phyloP scores from a whole-genome alignment of 2,113 vertebrate genomes.

The Aphyosemion australe region DNA sequence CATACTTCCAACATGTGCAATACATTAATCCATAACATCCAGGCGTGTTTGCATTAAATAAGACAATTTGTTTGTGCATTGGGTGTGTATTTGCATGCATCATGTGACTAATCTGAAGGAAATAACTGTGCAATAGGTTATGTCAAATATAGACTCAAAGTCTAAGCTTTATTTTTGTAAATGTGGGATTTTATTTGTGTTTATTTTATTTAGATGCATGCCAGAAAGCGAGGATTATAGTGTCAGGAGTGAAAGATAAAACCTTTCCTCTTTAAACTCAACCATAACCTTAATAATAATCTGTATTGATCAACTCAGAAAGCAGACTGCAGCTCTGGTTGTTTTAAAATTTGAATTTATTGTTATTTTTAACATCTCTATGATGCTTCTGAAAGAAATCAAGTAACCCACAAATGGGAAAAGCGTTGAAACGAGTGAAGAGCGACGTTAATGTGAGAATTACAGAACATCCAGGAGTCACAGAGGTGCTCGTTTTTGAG shows the following conservation, averaged over 20 bases:
- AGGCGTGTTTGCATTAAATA: too few species aligned
- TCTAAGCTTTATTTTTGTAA: conserved; percentile 15
- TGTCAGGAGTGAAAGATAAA: conserved; percentile 24
- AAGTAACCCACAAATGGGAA: conserved; percentile 1
- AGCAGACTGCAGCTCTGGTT: conserved; percentile 5
- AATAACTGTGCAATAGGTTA: conserved; percentile 10
- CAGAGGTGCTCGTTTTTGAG: conserved; percentile 18
- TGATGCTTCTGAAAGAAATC: neutral
- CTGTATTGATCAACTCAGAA: conserved; percentile 21
- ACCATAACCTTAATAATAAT: conserved; percentile 35
- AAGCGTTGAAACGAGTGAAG: conserved; percentile 12
- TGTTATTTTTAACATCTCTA: conserved; percentile 11
- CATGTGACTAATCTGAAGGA: conserved; percentile 21
- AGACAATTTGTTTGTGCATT: neutral
- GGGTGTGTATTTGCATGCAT: conserved; percentile 8
- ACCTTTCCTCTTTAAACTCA: conserved; percentile 13
- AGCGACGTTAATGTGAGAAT: conserved; percentile 16
- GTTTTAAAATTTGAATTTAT: conserved; percentile 29
- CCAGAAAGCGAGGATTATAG: neutral
- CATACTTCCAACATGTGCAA: conserved; percentile 9
- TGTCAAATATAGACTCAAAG: conserved; percentile 39
- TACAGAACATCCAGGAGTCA: conserved; percentile 23
- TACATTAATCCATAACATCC: conserved; percentile 9
- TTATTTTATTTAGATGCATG: neutral
- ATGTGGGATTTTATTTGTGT: too few species aligned